Base-by-base conservation (phyloP, 2,888 invertebrate genomes). In the Clitarchus hookeri region DNA sequence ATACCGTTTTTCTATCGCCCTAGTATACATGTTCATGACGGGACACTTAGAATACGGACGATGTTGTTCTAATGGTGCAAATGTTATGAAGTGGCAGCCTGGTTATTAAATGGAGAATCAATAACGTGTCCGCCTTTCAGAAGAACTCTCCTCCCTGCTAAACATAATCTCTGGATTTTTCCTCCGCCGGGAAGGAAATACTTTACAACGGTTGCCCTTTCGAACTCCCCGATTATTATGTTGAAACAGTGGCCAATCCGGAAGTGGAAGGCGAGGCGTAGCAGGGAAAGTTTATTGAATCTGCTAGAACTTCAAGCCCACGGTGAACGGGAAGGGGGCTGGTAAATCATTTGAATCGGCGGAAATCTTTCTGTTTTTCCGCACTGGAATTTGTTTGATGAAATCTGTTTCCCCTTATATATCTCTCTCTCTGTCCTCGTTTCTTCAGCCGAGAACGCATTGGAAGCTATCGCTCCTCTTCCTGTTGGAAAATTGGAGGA, bases 331-430 rank as follows among this genome's bases (percentile, higher is more conserved):
- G 19, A 65, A 65, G 65, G n/a, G 65, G n/a, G 19, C 65, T 65
- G 65, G 65, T 0, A 65, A 65, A 65, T 65, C 65, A 65, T 65
- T 65, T n/a, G 65, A 65, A 65, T 65, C 19, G 65, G 65, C n/a
- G 19, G 65, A 65, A 65, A 65, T 65, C 19, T 65, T 65, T n/a
- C 65, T 65, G 65, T 65, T 65, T 65, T 65, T 23, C 65, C 23
- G 65, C 65, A n/a, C 65, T 65, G 65, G 65, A 65, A 65, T 65
- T 65, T 65, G 65, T 65, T 65, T 65, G 65, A 65, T 65, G 65
- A 65, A 65, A 65, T 65, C 16, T 23, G 48, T 16, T 48, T 8
- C 48, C 48, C 16, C 48, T 48, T 16, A 36, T 48, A 11, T 48
- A 9, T 65, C 65, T n/a, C 65, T 65, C 65, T 23, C 65, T 19